Base-by-base conservation (phyloP, 1,140 invertebrate species). In the Macrostomum lignano region DNA sequence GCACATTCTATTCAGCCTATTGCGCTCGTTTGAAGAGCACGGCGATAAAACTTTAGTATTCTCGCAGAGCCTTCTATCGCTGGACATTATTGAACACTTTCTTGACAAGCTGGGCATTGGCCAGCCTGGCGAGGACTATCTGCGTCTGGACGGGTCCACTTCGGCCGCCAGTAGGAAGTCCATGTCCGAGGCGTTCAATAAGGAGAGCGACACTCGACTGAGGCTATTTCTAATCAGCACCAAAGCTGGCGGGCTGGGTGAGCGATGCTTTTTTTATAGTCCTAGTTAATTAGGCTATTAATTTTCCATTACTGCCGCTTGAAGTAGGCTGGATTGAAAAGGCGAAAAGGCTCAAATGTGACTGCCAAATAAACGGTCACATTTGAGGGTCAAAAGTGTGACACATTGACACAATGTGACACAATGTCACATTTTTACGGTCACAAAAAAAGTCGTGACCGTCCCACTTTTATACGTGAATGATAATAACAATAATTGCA, bases 141-240 rank as follows among this genome's bases (percentile, higher is more conserved):
- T 77, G 46, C 58, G 78, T 24, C 51, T 94, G 43, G 86, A 94
- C 56, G 86, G 86, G 3, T 70, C 69, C 9, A 75, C 74, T 1
- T 66, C 67, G 26, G 67, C 71, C 4, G 71, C 78, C 40, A 67
- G 70, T 40, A 61, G 84, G 39, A 69, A 68, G 36, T 54, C 58
- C 0, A 73, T 69, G 65, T 79, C 73, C 46, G 72, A 73, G 46
- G 61, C 61, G 39, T 93, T 93, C 48, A 93, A 93, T 53, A 67
- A 67, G 3, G 2, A n/a, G 10, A 13, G 13, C 3, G 34, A 36
- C 48, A 51, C 37, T 43, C 74, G 79, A 38, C 58, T 61, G 11
- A 68, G 74, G 44, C 60, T 96, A 14, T 91, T 94, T 53, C 60
- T 98, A 6, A 82, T 98, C 43, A 93, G 84, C 1, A 94, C 82